These are phyloP conservation scores for Haemorhous mexicanus DNA, from an alignment of 2,113 vertebrate genomes.

Conservation along the genomic window DNA sequence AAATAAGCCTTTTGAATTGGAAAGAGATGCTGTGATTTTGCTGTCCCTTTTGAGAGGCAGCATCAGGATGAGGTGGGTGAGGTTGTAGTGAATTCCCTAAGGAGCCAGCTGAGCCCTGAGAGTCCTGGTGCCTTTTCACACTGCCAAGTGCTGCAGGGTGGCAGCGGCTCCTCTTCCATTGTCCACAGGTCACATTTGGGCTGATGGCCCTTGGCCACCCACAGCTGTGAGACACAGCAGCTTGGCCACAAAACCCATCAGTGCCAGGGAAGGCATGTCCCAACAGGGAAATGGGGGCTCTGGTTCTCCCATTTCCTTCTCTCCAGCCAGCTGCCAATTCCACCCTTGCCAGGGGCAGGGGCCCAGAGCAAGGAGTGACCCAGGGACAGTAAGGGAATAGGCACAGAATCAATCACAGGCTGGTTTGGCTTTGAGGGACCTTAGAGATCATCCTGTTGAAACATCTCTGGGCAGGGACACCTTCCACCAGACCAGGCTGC, in stretches of 20 bases:
- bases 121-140: accelerated
- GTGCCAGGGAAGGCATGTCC: accelerated
- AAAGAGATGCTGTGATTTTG: not conserved
- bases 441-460: not conserved
- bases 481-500: not conserved
- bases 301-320: not conserved
- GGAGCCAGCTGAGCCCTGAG: not conserved
- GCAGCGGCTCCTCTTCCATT: not conserved
- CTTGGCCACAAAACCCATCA: not conserved
- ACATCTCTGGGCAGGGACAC: not conserved
- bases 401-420: not conserved
- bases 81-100: not conserved
- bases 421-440: not conserved
- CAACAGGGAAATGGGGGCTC: not conserved
- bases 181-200: not conserved
- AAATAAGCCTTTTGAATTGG: not conserved
- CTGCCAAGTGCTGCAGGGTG: not conserved
- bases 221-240: not conserved
- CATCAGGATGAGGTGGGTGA: not conserved
- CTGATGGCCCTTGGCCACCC: not conserved
- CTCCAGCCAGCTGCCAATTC: not conserved
- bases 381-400: not conserved
- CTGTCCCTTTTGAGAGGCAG: not conserved
- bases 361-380: not conserved
- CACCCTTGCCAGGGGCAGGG: not conserved